phyloP scores from a whole-genome alignment of 2,888 invertebrate genomes.

The Ditylenchus weischeri region DNA sequence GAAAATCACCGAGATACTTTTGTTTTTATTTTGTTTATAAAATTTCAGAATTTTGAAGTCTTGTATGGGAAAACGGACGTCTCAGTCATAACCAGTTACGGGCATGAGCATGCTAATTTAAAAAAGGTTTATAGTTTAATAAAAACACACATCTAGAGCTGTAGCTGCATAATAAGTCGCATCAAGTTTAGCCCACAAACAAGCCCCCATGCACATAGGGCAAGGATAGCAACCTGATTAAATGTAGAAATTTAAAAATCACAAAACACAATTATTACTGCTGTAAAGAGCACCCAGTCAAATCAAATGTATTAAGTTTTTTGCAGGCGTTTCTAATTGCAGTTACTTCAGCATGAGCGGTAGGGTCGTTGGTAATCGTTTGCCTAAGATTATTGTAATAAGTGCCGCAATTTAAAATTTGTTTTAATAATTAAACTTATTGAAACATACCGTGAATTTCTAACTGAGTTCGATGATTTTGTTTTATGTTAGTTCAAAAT shows the following conservation, averaged over 20 bases:
- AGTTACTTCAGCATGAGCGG: constrained; percentile 55
- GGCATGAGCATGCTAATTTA: too few species aligned
- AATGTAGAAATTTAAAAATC: neutral
- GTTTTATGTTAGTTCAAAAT: too few species aligned
- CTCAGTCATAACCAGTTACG: too few species aligned
- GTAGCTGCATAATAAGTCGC: constrained; percentile 53
- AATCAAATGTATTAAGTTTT: constrained; percentile 36
- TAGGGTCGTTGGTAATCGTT: constrained; percentile 56
- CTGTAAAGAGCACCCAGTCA: constrained; percentile 52
- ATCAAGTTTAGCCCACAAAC: constrained; percentile 51
- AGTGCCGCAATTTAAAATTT: constrained; percentile 37
- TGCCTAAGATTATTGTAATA: too few species aligned
- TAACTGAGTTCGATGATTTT: too few species aligned
- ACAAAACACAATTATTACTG: constrained; percentile 42
- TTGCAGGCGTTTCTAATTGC: constrained; percentile 52
- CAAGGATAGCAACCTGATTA: constrained; percentile 52
- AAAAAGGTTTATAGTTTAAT: neutral
- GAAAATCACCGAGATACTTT: too few species aligned
- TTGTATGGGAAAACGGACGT: too few species aligned
- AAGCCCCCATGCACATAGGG: constrained; percentile 56
- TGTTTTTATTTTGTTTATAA: too few species aligned
- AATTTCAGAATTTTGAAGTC: too few species aligned
- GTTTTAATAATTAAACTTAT: too few species aligned
- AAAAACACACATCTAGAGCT: constrained; percentile 42
- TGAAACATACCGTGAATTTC: too few species aligned